Percentiles rank a stretch among this genome's conserved stretches.
phyloP scores from a whole-genome alignment of 2,888 invertebrate species.

The Choreutis nemorana region DNA sequence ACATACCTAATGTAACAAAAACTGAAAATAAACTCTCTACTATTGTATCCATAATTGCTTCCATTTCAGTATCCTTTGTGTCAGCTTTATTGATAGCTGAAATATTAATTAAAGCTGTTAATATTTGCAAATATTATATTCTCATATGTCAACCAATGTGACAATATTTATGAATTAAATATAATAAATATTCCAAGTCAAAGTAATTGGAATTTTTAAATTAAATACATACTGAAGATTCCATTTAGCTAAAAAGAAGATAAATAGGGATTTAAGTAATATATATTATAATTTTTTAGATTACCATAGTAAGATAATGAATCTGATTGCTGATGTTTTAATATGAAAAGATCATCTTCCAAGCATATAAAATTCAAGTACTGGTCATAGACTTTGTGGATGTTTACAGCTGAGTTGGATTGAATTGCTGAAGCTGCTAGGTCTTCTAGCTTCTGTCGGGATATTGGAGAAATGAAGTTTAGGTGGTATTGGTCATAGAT shows the following conservation, averaged over 20 bases:
- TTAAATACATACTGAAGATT: not conserved
- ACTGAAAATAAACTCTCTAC: constrained; percentile 97
- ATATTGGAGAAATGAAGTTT: constrained; percentile 96
- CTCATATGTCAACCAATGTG: not conserved
- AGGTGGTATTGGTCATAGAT: constrained; percentile 95
- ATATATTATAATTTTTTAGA: not conserved
- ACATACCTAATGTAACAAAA: constrained; percentile 91
- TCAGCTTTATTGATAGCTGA: constrained; percentile 92
- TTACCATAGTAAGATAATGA: constrained; percentile 91
- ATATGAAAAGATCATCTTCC: constrained; percentile 96
- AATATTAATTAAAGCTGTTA: constrained; percentile 3
- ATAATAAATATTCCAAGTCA: not conserved
- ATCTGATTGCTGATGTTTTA: constrained; percentile 93
- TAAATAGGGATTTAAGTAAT: not conserved
- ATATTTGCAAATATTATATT: not conserved
- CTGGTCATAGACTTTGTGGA: constrained; percentile 97
- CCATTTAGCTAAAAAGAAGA: not conserved
- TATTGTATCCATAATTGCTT: constrained; percentile 89
- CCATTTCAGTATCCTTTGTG: constrained; percentile 95
- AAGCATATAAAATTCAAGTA: constrained; percentile 98
- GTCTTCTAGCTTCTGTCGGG: constrained; percentile 93
- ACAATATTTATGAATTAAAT: not conserved
- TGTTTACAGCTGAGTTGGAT: constrained; percentile 88
- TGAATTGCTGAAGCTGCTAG: constrained; percentile 92
- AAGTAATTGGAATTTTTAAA: not conserved